These are phyloP conservation scores for Rotaria macrura DNA, from an alignment of 2,888 invertebrate genomes.

Conservation along the genomic window DNA sequence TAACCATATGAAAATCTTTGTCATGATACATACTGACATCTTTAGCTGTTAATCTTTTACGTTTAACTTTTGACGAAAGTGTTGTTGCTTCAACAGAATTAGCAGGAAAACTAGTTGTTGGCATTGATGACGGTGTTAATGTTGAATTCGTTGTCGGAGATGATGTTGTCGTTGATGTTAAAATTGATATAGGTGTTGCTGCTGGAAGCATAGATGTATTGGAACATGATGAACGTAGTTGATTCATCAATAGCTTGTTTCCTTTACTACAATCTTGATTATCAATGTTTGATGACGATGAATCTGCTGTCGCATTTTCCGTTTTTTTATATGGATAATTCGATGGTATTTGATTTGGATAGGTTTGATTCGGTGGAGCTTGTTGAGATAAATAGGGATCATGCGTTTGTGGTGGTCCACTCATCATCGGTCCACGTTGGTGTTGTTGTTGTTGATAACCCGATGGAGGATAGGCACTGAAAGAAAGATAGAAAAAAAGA, in stretches of 20 bases:
- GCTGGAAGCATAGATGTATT: background rate
- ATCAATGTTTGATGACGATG: background rate
- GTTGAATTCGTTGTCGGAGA: background rate
- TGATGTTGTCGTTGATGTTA: background rate
- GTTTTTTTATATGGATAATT: background rate
- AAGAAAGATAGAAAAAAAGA: background rate
- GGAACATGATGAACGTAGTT: background rate
- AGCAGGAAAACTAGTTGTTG: slow-evolving; percentile 61
- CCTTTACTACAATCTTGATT: background rate
- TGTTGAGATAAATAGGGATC: background rate
- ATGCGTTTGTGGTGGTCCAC: background rate
- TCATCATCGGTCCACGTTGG: background rate
- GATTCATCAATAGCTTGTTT: background rate
- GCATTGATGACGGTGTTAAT: background rate
- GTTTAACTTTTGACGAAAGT: slow-evolving; percentile 56
- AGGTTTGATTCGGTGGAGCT: background rate
- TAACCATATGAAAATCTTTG: background rate
- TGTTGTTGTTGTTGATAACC: background rate
- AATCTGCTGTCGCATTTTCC: background rate
- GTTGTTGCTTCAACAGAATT: slow-evolving; percentile 79
- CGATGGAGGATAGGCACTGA: background rate
- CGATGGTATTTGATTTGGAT: background rate
- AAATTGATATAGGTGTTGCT: background rate
- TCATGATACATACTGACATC: slow-evolving; percentile 52
- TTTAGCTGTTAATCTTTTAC: slow-evolving; percentile 68